Percentiles rank a stretch among this genome's conserved stretches.
These are phyloP conservation scores for Chaetodon trifascialis DNA, from an alignment of 2,113 vertebrate genomes.

Conservation along the genomic window DNA sequence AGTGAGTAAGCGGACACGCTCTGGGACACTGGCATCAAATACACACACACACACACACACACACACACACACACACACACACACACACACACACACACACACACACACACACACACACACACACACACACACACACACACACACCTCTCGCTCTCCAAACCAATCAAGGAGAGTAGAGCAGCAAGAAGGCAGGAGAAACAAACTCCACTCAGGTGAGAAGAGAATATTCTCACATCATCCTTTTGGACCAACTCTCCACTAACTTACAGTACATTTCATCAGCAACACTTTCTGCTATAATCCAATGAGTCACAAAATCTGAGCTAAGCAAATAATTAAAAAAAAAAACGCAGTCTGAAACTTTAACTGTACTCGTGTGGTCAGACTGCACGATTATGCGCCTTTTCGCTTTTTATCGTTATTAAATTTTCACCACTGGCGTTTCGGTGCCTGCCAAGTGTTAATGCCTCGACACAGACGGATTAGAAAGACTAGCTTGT, in stretches of 20 bases:
- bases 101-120: conserved; percentile 3
- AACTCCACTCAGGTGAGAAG: conserved; percentile 21
- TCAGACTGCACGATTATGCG: not conserved
- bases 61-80: not conserved
- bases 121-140: not conserved
- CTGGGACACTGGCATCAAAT: conserved; percentile 36
- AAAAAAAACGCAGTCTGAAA: not conserved
- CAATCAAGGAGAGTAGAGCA: conserved; percentile 43
- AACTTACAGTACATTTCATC: conserved; percentile 16
- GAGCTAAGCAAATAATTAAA: not conserved
- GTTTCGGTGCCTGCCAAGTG: conserved; percentile 26
- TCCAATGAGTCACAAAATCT: conserved; percentile 17
- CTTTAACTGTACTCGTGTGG: not conserved
- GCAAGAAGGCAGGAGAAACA: conserved; percentile 19
- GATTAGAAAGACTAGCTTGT: conserved; percentile 29
- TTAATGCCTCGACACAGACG: conserved; percentile 28
- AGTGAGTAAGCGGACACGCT: conserved; percentile 54
- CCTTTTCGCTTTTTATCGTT: conserved; percentile 28
- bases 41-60: conserved; percentile 3
- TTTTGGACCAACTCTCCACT: conserved; percentile 1
- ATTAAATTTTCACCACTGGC: conserved; percentile 34
- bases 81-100: conserved; percentile 14
- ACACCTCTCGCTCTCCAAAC: conserved; percentile 42
- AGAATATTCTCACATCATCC: not conserved
- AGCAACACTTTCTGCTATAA: not conserved